Percentiles rank a stretch among this genome's conserved stretches.
These are phyloP conservation scores for Micromussa lordhowensis DNA, from an alignment of 92 coral and sea anemone species.

Conservation along the genomic window DNA sequence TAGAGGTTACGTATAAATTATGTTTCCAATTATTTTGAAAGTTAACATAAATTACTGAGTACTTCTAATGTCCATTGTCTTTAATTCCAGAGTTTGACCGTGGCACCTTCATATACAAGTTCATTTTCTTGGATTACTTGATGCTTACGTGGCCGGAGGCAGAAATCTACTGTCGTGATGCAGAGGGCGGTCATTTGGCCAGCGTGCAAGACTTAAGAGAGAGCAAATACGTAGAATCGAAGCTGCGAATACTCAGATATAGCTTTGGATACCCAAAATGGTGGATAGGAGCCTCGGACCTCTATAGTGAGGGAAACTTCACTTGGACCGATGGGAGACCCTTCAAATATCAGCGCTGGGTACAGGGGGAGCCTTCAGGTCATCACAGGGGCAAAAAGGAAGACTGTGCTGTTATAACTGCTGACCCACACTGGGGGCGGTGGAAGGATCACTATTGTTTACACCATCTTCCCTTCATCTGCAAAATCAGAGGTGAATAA, in stretches of 20 bases:
- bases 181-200: constrained; percentile 77
- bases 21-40: too few species aligned
- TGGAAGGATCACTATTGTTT: constrained; percentile 77
- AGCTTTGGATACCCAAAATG: constrained; percentile 66
- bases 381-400: constrained; percentile 46
- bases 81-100: constrained; percentile 69
- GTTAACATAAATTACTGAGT: too few species aligned
- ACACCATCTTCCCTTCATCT: constrained; percentile 70
- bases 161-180: constrained; percentile 77
- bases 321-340: constrained; percentile 70
- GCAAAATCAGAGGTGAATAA: constrained; percentile 74
- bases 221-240: constrained; percentile 24
- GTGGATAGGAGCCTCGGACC: constrained; percentile 84
- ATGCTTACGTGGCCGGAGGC: constrained; percentile 88
- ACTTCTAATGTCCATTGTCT: not conserved
- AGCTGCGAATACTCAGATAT: constrained; percentile 54
- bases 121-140: constrained; percentile 63
- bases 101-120: constrained; percentile 74
- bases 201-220: constrained; percentile 49
- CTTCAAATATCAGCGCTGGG: constrained; percentile 73
- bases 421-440: constrained; percentile 60
- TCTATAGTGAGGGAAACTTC: constrained; percentile 57
- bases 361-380: constrained; percentile 69
- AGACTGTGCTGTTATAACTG: constrained; percentile 70
- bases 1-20: too few species aligned